Evolutionary conservation across 2,113 vertebrate species (phyloP).

Genomic region (Larimichthys polyactis): DNA sequence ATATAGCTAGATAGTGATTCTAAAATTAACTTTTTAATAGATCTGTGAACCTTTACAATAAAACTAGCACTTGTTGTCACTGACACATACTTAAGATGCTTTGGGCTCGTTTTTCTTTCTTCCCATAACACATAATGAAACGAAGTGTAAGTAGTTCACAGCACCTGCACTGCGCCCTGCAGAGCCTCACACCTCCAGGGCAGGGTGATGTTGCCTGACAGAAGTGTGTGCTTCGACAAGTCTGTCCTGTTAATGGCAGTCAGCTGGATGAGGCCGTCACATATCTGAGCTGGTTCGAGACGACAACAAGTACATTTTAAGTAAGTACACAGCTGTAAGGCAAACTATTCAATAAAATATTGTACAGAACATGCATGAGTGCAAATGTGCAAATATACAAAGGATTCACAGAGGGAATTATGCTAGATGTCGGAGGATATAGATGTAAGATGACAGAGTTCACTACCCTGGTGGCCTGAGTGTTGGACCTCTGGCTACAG

Average conservation of each 20-base stretch:
- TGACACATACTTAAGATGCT: neutral
- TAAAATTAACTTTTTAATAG: neutral
- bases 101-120: neutral
- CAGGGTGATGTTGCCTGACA: slow-evolving; percentile 68
- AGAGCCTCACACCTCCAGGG: slow-evolving; percentile 80
- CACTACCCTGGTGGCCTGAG: neutral
- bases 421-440: neutral
- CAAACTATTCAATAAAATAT: neutral
- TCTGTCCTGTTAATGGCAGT: slow-evolving; percentile 67
- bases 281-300: slow-evolving; percentile 75
- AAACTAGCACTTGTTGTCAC: neutral
- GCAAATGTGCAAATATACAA: neutral
- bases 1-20: too few species aligned
- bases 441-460: neutral
- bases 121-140: neutral
- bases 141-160: neutral
- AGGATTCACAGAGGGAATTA: neutral
- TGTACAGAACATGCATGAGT: neutral
- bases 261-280: slow-evolving; percentile 69
- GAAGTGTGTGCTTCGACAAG: slow-evolving; percentile 54
- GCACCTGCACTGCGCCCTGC: slow-evolving; percentile 72
- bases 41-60: neutral
- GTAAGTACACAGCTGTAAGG: neutral
- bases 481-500: neutral
- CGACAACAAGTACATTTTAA: neutral